Evolutionary conservation across 35 echinoderm and acorn worm genomes (phyloP).

Genomic region (Holothuria glaberrima): DNA sequence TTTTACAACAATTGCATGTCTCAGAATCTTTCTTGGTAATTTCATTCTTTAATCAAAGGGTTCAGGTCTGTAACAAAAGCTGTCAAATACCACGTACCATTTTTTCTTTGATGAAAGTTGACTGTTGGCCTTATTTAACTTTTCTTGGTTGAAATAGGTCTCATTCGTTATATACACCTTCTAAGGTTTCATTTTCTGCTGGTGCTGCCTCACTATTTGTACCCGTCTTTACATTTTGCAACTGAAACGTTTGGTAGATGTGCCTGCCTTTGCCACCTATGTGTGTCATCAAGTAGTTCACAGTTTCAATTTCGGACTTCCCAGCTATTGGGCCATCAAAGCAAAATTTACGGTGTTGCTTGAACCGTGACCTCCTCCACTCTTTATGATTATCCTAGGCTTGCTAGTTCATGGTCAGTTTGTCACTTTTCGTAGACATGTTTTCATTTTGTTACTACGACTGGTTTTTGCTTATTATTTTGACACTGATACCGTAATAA

Average conservation of each 20-base stretch:
- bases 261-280: slow-evolving; percentile 65
- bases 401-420: no score
- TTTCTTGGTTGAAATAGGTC: slow-evolving; percentile 48
- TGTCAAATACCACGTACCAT: slow-evolving; percentile 71
- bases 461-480: no score
- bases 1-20: slow-evolving; percentile 55
- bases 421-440: no score
- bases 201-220: background rate
- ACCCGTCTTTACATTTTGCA: background rate
- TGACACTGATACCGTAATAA: no score
- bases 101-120: slow-evolving; percentile 63
- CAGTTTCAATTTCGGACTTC: slow-evolving; percentile 55
- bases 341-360: slow-evolving; percentile 62
- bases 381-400: no score
- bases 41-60: slow-evolving; percentile 65
- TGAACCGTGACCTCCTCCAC: no score
- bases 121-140: slow-evolving; percentile 75
- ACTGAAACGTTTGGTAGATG: slow-evolving; percentile 43
- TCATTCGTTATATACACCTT: background rate
- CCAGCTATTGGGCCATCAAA: slow-evolving; percentile 71
- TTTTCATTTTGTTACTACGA: no score
- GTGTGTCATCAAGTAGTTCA: slow-evolving; percentile 75
- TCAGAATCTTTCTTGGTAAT: slow-evolving; percentile 66
- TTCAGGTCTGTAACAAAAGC: slow-evolving; percentile 75
- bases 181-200: slow-evolving; percentile 30